Conservation (phyloP, 2,113 vertebrate species). For the Chionis minor region DNA sequence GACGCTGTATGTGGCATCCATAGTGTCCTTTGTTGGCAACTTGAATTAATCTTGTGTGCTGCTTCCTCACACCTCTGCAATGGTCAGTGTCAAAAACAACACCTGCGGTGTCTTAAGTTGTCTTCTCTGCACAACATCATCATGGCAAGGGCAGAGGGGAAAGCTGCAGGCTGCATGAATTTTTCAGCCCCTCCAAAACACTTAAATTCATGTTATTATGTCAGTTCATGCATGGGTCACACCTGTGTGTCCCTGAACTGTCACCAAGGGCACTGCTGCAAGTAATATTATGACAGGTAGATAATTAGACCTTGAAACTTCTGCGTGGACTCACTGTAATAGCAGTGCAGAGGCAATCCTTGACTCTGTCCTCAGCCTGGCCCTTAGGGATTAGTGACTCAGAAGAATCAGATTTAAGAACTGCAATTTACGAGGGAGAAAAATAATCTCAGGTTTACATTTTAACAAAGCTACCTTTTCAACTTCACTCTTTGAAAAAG, state of each 20-base stretch:
- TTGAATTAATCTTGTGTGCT: neutral
- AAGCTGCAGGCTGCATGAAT: neutral
- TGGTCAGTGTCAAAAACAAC: neutral
- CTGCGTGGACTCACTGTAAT: neutral
- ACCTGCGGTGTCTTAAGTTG: neutral
- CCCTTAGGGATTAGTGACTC: neutral
- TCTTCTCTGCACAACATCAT: neutral
- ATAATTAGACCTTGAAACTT: neutral
- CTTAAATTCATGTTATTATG: neutral
- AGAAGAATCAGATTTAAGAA: neutral
- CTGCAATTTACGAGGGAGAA: neutral
- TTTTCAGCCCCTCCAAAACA: neutral
- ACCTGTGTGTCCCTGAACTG: neutral
- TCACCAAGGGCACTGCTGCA: neutral
- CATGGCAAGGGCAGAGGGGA: neutral
- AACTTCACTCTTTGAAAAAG: neutral
- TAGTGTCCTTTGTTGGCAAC: neutral
- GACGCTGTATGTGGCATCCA: neutral
- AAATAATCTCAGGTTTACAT: neutral
- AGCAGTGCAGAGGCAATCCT: neutral
- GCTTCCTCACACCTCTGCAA: neutral
- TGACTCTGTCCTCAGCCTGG: neutral
- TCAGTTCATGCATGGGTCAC: neutral
- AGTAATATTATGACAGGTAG: neutral
- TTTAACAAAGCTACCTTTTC: neutral